Base-by-base conservation (phyloP, 1,140 invertebrate species). In the Drosophila obscura region DNA sequence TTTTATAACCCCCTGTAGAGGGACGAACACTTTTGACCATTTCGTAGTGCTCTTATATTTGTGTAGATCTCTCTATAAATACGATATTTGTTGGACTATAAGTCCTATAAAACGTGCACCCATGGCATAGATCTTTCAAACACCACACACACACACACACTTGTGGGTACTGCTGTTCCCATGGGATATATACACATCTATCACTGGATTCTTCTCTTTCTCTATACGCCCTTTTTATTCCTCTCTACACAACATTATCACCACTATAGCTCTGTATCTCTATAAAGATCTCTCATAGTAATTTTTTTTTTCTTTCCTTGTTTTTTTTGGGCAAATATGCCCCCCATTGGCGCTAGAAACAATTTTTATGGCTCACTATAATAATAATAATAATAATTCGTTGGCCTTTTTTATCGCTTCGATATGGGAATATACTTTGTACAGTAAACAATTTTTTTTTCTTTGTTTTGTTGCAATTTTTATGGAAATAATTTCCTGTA, bases 401-500 rank as follows among this genome's bases (percentile, higher is more conserved):
- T 66, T 57, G 50, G 58, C 51, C 69, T 87, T 58, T 39, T 85
- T 85, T 85, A 84, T 85, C 60, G 77, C 46, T 45, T 53, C 41
- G 41, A 51, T 71, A 67, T 50, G 26, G 50, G 31, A 11, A 35
- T 48, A 44, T 16, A 43, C 51, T 43, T 69, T 61, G 28, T 28
- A 49, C 28, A 51, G 58, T 16, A 19, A 16, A 24, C 51, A 57
- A 52, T 28, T 22, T 55, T 6, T 13, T 13, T 7, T 7, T 16
- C 26, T 39, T 35, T 2, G 2, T 19, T 15, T 6, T 16, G 31
- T 78, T 66, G 57, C 52, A 46, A 44, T 39, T 62, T 72, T 61
- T 67, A 68, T 56, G 62, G 44, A 60, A 64, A 73, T 82, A 88
- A 87, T 88, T 87, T 87, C 71, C 83, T 88, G 83, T 79, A 79